A percentile compares a stretch with the other conserved stretches of the same genome.
Evolutionary conservation across 2,888 invertebrate species (phyloP).

Genomic region (Bellardia bayeri): DNA sequence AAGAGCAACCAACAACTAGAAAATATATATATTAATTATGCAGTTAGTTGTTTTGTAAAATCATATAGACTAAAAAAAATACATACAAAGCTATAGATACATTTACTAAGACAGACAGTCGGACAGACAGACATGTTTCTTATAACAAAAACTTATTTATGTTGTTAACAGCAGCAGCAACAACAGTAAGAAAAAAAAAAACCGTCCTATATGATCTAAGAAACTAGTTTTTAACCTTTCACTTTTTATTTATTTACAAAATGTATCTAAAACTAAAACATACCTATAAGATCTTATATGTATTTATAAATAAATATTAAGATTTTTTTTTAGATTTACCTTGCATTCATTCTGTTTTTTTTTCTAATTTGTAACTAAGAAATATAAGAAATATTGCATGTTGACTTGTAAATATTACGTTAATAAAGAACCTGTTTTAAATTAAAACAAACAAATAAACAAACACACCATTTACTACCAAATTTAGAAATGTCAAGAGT

Average conservation of each 20-base stretch:
- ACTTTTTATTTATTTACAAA: constrained; percentile 60
- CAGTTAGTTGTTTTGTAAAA: constrained; percentile 5
- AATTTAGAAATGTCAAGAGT: constrained; percentile 73
- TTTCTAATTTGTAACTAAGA: constrained; percentile 43
- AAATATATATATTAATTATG: constrained; percentile 46
- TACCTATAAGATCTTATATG: constrained; percentile 21
- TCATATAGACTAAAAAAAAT: background rate
- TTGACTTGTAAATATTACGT: constrained; percentile 27
- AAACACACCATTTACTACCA: constrained; percentile 38
- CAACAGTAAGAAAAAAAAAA: constrained; percentile 12
- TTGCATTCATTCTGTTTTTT: constrained; percentile 12
- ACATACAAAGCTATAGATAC: background rate
- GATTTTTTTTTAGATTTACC: constrained; percentile 16
- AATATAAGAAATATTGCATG: background rate
- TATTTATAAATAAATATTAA: constrained; percentile 17
- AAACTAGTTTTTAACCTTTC: constrained; percentile 72
- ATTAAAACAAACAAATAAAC: constrained; percentile 28
- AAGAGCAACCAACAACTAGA: background rate
- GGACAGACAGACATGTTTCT: background rate
- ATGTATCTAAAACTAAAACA: constrained; percentile 23
- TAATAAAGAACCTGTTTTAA: constrained; percentile 69
- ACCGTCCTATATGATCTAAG: constrained; percentile 61
- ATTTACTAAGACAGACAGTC: background rate
- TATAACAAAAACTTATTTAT: constrained; percentile 22
- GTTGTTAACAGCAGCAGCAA: background rate